Evolutionary conservation across 2,113 vertebrate species (phyloP).

Genomic region (Odontophorus gujanensis): DNA sequence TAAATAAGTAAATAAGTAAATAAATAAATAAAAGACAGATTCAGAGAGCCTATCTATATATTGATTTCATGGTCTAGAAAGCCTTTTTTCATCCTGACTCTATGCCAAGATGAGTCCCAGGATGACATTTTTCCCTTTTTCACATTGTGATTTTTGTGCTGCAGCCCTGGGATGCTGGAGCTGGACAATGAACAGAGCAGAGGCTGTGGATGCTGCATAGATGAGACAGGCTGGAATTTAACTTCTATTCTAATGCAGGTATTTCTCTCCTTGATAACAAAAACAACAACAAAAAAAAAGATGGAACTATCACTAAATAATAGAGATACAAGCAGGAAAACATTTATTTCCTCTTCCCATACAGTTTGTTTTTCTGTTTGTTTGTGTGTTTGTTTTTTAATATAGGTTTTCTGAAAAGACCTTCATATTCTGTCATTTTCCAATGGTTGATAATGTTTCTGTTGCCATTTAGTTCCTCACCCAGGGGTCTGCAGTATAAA

Average conservation of each 20-base stretch:
- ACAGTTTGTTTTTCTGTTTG: neutral
- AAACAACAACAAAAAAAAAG: neutral
- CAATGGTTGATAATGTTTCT: neutral
- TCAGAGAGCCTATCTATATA: neutral
- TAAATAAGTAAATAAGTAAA: no score
- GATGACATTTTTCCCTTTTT: neutral
- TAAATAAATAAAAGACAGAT: neutral
- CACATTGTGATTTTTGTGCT: neutral
- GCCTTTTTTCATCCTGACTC: neutral
- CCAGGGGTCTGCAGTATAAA: slow-evolving; percentile 42
- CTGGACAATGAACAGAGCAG: neutral
- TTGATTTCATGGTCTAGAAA: neutral
- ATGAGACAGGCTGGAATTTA: neutral
- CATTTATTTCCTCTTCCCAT: neutral
- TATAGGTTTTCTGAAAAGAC: neutral
- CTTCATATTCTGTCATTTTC: neutral
- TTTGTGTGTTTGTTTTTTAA: no score
- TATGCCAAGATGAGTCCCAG: neutral
- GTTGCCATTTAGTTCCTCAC: slow-evolving; percentile 38
- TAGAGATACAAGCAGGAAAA: neutral
- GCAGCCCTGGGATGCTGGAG: neutral
- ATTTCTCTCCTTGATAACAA: neutral
- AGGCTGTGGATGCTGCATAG: neutral
- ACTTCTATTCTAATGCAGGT: neutral
- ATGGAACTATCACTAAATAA: neutral